Evolutionary conservation across 1,140 invertebrate species (phyloP).

Genomic region (Drosophila sechellia): DNA sequence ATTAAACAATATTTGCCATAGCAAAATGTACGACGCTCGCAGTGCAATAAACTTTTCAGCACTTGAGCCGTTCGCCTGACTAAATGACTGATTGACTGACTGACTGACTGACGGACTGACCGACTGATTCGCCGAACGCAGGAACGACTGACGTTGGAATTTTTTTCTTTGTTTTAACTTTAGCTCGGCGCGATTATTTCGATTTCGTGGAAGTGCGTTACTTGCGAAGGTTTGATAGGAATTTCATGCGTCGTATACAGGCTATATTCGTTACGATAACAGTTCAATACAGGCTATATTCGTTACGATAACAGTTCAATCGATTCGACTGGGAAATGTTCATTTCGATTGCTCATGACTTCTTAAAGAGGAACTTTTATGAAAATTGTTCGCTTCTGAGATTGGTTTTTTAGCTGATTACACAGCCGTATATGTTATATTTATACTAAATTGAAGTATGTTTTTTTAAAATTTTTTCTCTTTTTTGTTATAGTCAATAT

Average conservation of each 20-base stretch:
- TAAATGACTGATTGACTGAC: not conserved
- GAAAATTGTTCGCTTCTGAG: not conserved
- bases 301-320: constrained; percentile 8
- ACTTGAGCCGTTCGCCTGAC: constrained; percentile 47
- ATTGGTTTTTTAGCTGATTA: not conserved
- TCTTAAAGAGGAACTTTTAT: constrained; percentile 2
- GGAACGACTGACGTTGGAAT: constrained; percentile 9
- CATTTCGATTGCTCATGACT: not conserved
- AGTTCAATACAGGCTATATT: constrained; percentile 12
- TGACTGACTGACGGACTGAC: constrained; percentile 25
- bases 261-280: constrained; percentile 13
- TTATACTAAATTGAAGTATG: too few species aligned
- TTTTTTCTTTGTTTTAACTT: constrained; percentile 53
- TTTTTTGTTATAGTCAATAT: constrained; percentile 6
- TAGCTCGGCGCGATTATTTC: constrained; percentile 49
- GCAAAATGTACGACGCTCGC: constrained; percentile 64
- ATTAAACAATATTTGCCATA: constrained; percentile 81
- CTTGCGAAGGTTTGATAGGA: constrained; percentile 21
- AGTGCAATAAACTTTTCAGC: constrained; percentile 80
- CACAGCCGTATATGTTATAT: not conserved
- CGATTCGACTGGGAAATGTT: not conserved
- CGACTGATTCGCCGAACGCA: constrained; percentile 19
- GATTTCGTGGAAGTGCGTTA: constrained; percentile 40
- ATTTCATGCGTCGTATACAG: constrained; percentile 9
- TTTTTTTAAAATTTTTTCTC: not conserved